Evolutionary conservation across 2,113 vertebrate species (phyloP).

Genomic region (Anser cygnoides): DNA sequence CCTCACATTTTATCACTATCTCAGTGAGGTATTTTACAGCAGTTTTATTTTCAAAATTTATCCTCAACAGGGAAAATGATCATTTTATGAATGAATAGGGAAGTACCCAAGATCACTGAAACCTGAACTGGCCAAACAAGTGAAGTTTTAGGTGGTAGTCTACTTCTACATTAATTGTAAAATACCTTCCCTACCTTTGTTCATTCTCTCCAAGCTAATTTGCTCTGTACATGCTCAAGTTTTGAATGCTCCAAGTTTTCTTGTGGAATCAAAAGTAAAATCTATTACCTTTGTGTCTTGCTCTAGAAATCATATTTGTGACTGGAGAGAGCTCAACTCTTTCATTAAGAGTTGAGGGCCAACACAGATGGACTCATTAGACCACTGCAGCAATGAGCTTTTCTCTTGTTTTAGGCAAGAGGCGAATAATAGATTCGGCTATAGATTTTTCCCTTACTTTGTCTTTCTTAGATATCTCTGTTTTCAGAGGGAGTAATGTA

Average conservation of each 20-base stretch:
- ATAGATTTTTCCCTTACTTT: slow-evolving; percentile 30
- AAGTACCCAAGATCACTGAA: neutral
- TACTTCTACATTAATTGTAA: neutral
- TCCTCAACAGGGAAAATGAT: neutral
- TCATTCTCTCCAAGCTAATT: neutral
- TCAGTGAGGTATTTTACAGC: neutral
- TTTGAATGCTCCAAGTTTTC: neutral
- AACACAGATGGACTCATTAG: neutral
- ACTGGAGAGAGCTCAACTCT: neutral
- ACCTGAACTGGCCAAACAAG: rapidly evolving
- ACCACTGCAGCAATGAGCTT: neutral
- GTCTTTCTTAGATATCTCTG: neutral
- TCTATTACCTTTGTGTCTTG: neutral
- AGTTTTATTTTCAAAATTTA: neutral
- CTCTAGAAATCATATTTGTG: neutral
- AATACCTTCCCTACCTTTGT: neutral
- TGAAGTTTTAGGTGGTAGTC: neutral
- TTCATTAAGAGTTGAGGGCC: neutral
- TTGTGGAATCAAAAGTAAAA: neutral
- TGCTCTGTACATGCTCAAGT: neutral
- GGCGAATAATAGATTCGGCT: slow-evolving; percentile 18
- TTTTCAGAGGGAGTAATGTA: slow-evolving; percentile 11
- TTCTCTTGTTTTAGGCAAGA: slow-evolving; percentile 10
- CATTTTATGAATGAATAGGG: neutral
- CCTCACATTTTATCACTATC: neutral